Base-by-base conservation (phyloP, 2,113 vertebrate species). In the Microtus richardsoni region DNA sequence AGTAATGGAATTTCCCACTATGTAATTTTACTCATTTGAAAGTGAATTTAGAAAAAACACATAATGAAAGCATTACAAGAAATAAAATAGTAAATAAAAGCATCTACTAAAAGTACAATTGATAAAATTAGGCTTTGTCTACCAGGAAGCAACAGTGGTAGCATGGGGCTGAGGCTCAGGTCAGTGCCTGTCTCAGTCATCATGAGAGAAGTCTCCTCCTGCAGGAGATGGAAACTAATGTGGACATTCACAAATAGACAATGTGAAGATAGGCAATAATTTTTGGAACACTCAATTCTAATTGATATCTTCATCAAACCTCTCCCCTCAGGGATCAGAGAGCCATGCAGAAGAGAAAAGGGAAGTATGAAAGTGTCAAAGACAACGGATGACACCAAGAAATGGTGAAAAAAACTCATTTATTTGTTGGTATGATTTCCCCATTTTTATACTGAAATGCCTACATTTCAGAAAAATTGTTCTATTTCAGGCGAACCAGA, bases 401-500 rank as follows among this genome's bases (percentile, higher is more conserved):
- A 80, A 80, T 10, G 2, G 36, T 80, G 62, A 1, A 4, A 13
- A 87, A 87, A 49, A 60, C 7, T 1, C 0, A 2, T 0, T 86
- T 70, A 9, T 13, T 86, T 64, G 7, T 11, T 41, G 39, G 6
- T n/a, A 19, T 54, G n/a, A 80, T 52, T n/a, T 78, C 21, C 16
- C 2, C 17, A 24, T 22, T 41, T 85, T 52, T 2, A 4, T 60
- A 30, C 0, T 21, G 47, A 82, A 92, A 66, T 85, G 16, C 7
- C 24, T 64, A 8, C 0, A 58, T 73, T 71, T 44, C 13, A 73
- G 1, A 22, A 68, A 87, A 30, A 66, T 21, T 4, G 36, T 5
- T 80, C 24, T n/a, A 14, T 21, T 5, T 1, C 5, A 60, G 4
- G 7, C 1, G 36, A 66, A 73, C 3, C 4, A 41, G 14, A 2